phyloP scores from a whole-genome alignment of 1,140 invertebrate genomes.

The Drosophila baimaii region DNA sequence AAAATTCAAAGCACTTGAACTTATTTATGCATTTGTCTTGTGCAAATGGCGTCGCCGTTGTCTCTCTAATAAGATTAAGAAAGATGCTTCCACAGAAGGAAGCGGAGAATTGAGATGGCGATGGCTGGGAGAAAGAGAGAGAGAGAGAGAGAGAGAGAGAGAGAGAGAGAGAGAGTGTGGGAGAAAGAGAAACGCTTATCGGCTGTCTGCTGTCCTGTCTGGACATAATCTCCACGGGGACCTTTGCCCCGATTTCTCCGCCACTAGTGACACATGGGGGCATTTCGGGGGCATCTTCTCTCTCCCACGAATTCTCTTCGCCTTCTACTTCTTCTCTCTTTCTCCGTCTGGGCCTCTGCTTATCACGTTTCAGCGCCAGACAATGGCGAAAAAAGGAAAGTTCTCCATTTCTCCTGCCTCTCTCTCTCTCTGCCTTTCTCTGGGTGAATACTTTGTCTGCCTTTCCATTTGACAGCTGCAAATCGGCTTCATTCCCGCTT shows the following conservation, averaged over 20 bases:
- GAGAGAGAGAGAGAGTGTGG: neutral
- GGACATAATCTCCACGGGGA: conserved; percentile 68
- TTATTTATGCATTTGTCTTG: conserved; percentile 80
- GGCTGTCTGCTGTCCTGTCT: conserved; percentile 58
- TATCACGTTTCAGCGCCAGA: conserved; percentile 68
- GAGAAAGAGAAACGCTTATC: conserved; percentile 27
- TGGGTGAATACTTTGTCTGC: conserved; percentile 43
- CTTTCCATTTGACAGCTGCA: conserved; percentile 71
- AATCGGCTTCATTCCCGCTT: conserved; percentile 44
- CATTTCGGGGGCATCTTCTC: conserved; percentile 10
- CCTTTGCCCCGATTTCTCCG: conserved; percentile 49
- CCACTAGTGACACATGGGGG: conserved; percentile 58
- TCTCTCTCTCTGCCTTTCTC: conserved; percentile 5
- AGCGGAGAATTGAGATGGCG: conserved; percentile 8
- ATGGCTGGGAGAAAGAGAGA: neutral
- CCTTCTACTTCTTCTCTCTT: conserved; percentile 5
- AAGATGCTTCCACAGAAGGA: conserved; percentile 33
- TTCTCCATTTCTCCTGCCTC: conserved; percentile 12
- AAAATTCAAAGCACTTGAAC: conserved; percentile 75
- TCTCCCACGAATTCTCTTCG: conserved; percentile 6
- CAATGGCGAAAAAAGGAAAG: conserved; percentile 64
- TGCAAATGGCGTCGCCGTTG: conserved; percentile 69
- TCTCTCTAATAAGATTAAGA: conserved; percentile 65
- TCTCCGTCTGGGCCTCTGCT: conserved; percentile 37
- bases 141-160: neutral